phyloP scores from a whole-genome alignment of 2,797 vertebrate genomes.

The Cyprinodon diabolis region DNA sequence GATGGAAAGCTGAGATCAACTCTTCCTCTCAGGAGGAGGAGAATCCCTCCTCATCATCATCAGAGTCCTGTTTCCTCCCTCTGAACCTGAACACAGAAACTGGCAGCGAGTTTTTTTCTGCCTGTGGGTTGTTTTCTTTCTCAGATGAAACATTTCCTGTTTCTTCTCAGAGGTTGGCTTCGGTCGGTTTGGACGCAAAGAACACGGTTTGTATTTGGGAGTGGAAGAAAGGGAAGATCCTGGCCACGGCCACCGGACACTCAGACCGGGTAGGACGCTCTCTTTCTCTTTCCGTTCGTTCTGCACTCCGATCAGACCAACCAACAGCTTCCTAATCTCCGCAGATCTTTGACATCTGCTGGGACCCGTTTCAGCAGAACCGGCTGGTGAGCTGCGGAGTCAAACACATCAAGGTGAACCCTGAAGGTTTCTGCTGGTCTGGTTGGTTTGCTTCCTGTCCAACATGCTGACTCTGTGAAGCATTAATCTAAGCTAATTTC shows the following conservation, averaged over 20 bases:
- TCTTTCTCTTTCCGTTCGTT: neutral
- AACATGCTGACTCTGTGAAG: neutral
- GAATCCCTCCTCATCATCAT: no score
- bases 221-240: constrained; percentile 91
- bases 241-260: constrained; percentile 94
- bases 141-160: neutral
- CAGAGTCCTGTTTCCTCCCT: no score
- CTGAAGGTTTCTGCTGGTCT: neutral
- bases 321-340: constrained; percentile 12
- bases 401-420: constrained; percentile 97
- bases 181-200: constrained; percentile 94
- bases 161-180: constrained; percentile 85
- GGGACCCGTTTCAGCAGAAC: constrained; percentile 92
- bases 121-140: no score
- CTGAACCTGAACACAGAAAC: neutral
- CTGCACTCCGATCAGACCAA: neutral
- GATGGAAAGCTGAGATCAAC: no score
- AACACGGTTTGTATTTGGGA: constrained; percentile 97
- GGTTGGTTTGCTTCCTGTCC: neutral
- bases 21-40: no score
- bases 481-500: neutral
- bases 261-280: constrained; percentile 87
- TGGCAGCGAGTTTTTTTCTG: no score
- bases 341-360: constrained; percentile 97
- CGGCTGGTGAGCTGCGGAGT: constrained; percentile 95